Conservation (phyloP, 2,797 vertebrate genomes). For the Sarcoramphus papa region DNA sequence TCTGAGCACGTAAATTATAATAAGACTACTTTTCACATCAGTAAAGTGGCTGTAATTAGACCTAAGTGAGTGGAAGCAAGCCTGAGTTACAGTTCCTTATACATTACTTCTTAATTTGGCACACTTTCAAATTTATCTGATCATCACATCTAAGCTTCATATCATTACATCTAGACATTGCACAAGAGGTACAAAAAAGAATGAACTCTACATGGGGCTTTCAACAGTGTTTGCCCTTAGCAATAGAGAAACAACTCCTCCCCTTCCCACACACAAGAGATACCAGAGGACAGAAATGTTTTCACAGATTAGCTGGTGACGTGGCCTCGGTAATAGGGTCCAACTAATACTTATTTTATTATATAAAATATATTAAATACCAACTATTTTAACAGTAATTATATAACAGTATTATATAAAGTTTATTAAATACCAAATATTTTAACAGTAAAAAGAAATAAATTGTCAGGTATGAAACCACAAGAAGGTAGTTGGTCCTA, state of each 20-base stretch:
- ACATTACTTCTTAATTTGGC: background rate
- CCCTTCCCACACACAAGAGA: background rate
- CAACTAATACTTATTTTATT: background rate
- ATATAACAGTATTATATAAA: no score
- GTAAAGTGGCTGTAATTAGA: conserved; percentile 18
- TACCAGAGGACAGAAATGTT: background rate
- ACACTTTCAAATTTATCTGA: conserved; percentile 1
- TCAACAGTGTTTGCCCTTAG: background rate
- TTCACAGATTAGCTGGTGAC: background rate
- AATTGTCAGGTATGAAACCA: background rate
- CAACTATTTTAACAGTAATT: no score
- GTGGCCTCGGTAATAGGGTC: background rate
- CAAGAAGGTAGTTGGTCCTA: background rate
- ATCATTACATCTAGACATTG: background rate
- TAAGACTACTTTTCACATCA: background rate
- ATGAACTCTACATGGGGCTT: background rate
- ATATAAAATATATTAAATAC: no score
- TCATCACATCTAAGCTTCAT: background rate
- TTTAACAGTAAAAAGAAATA: background rate
- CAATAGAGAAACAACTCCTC: background rate
- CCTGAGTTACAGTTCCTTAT: background rate
- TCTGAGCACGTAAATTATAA: background rate
- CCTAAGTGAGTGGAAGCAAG: background rate
- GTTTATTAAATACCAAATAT: background rate
- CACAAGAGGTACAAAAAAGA: background rate